Conservation (phyloP, 2,888 invertebrate genomes). For the Hirtodrosophila cameraria region DNA sequence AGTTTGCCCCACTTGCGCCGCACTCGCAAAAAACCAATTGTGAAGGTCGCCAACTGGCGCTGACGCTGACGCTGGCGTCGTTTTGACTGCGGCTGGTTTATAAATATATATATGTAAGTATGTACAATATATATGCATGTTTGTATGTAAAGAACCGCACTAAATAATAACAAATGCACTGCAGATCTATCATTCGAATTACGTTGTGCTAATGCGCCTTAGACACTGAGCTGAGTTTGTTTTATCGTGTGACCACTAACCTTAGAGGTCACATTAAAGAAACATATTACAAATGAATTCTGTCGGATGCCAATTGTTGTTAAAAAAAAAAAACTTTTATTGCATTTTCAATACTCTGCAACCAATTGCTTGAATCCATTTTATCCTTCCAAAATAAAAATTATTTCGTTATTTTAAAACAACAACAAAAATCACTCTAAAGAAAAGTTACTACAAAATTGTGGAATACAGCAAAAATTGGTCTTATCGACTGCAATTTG, state of each 20-base stretch:
- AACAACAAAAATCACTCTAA: too few species aligned
- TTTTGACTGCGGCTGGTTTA: slow-evolving; percentile 52
- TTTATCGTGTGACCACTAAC: background rate
- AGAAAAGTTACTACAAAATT: too few species aligned
- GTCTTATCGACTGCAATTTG: too few species aligned
- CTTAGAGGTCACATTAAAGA: background rate
- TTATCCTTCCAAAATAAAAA: too few species aligned
- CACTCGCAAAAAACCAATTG: slow-evolving; percentile 20
- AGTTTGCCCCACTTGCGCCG: slow-evolving; percentile 5
- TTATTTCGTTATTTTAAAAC: too few species aligned
- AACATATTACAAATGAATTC: too few species aligned
- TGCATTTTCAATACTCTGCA: too few species aligned
- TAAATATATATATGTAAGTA: slow-evolving; percentile 58
- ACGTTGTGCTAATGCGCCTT: slow-evolving; percentile 30
- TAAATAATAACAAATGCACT: slow-evolving; percentile 62
- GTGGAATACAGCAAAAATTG: too few species aligned
- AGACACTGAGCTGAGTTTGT: slow-evolving; percentile 10
- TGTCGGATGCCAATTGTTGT: too few species aligned
- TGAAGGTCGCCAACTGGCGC: slow-evolving; percentile 56
- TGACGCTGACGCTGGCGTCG: slow-evolving; percentile 36
- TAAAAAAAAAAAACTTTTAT: too few species aligned
- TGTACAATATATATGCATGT: too few species aligned
- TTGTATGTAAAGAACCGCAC: slow-evolving; percentile 54
- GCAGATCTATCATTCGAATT: slow-evolving; percentile 52
- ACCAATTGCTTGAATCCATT: too few species aligned